Evolutionary conservation across 2,113 vertebrate species (phyloP), one percentile per base, ranked within the genome.

Genomic region (Boleophthalmus pectinirostris): DNA sequence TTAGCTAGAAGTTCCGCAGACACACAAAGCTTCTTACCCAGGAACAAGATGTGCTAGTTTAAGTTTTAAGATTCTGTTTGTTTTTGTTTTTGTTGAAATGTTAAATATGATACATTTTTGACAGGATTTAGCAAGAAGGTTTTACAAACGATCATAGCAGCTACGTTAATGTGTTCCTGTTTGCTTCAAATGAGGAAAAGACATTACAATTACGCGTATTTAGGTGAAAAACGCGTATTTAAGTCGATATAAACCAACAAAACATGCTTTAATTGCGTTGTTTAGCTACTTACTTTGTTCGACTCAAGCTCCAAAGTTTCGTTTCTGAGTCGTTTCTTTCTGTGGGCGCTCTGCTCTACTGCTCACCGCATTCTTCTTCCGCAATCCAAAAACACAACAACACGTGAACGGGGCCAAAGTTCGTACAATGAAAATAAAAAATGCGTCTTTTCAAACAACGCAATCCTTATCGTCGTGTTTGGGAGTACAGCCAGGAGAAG

Each of bases 281-380:
- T 68, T 70, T 47, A 47, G 12, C 12, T 16, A 65, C 84, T 86
- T 86, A 88, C 86, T 63, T 85, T 79, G 15, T 15, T 69, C 56
- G 82, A 45, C 10, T 23, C 9, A 12, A 0, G 46, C 5, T 8
- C 79, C 24, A 45, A 61, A 81, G 77, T 90, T 87, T 88, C 82
- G 78, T 70, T 90, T 87, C 70, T 70, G 56, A 66, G n/a, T 11
- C 1, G 33, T 13, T 6, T 0, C 38, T 1, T 33, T 2, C 69
- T 35, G 11, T 24, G 1, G 54, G 20, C 21, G 15, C 13, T 33
- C 25, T 33, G 58, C 25, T 61, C 11, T 2, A 14, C 0, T 3
- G 25, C 24, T 33, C 25, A 18, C 5, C 25, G 16, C 25, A 15
- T 33, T 18, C 58, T 15, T 25, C 84, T 85, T 87, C 85, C 81